phyloP scores from a whole-genome alignment of 1,140 invertebrate species.

The Pseudachorutes palmiensis region DNA sequence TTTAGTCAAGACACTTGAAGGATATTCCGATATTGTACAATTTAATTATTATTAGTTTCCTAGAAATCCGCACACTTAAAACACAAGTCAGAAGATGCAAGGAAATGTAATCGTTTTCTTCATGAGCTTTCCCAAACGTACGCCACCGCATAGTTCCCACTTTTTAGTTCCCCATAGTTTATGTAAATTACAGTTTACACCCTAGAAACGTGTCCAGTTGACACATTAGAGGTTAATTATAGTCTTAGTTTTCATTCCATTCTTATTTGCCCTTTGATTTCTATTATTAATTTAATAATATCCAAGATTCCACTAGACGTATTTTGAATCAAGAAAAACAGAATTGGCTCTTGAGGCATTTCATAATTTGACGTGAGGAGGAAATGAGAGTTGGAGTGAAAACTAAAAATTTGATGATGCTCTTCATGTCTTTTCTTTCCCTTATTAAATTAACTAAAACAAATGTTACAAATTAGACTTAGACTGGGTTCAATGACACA shows the following conservation, averaged over 20 bases:
- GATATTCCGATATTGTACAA: background rate
- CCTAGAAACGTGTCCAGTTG: too few species aligned
- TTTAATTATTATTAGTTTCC: background rate
- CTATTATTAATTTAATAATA: too few species aligned
- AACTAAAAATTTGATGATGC: background rate
- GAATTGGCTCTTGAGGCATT: too few species aligned
- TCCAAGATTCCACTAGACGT: too few species aligned
- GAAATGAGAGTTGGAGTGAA: background rate
- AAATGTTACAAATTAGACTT: background rate
- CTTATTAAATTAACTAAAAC: slow-evolving; percentile 3
- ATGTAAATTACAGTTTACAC: background rate
- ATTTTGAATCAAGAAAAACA: too few species aligned
- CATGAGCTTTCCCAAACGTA: background rate
- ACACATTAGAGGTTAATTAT: background rate
- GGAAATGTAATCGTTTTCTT: slow-evolving; percentile 9
- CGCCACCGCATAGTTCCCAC: too few species aligned
- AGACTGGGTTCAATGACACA: slow-evolving; percentile 16
- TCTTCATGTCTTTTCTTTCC: background rate
- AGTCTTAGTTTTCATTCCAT: background rate
- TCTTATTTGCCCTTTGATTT: background rate
- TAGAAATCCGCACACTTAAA: background rate
- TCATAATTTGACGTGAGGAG: too few species aligned
- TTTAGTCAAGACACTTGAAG: slow-evolving; percentile 11
- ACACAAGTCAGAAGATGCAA: background rate
- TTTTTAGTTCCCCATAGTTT: background rate